Conservation (phyloP, 2,888 invertebrate genomes). For the Catocala fraxini region DNA sequence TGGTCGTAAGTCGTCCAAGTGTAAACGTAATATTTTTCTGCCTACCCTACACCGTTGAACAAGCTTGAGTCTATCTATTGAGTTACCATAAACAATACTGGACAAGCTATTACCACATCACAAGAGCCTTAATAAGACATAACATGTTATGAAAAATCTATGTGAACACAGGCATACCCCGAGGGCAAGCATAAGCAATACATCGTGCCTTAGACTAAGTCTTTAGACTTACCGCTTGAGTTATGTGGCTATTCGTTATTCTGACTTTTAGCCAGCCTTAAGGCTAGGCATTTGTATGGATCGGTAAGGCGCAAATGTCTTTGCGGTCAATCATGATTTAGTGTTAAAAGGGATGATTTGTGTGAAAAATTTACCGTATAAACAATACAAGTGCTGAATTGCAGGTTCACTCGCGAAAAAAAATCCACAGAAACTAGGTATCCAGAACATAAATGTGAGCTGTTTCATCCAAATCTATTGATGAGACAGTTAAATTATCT, state of each 20-base stretch:
- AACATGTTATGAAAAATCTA: constrained; percentile 36
- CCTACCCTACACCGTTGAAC: no score
- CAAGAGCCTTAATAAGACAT: constrained; percentile 27
- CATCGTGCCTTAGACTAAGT: constrained; percentile 26
- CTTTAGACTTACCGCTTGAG: constrained; percentile 43
- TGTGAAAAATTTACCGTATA: no score
- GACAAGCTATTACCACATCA: neutral
- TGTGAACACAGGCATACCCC: constrained; percentile 37
- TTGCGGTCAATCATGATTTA: constrained; percentile 28
- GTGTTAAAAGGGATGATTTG: neutral
- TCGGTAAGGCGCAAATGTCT: constrained; percentile 27
- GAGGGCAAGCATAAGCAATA: constrained; percentile 28
- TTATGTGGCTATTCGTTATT: constrained; percentile 45
- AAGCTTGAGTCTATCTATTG: no score
- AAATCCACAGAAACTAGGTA: no score
- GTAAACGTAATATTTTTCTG: no score
- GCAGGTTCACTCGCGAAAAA: no score
- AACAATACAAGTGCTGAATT: no score
- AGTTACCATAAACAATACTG: no score
- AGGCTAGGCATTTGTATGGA: constrained; percentile 33
- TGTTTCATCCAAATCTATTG: no score
- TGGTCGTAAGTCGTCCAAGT: no score
- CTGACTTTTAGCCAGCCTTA: constrained; percentile 39
- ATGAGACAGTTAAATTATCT: no score
- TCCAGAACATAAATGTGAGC: no score